Conservation (phyloP, 2,888 invertebrate species). For the Aphidoletes aphidimyza region DNA sequence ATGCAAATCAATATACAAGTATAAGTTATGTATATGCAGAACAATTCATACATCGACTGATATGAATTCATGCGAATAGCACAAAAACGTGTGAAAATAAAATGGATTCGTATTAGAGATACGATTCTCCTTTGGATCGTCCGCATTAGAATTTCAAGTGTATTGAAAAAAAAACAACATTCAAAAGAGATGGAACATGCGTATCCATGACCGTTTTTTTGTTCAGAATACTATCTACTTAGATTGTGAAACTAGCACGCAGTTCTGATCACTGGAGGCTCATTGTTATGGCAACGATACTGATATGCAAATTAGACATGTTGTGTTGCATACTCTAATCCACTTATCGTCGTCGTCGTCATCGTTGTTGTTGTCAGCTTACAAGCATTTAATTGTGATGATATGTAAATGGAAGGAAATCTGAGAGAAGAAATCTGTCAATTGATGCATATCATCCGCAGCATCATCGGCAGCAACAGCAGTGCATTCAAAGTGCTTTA, state of each 20-base stretch:
- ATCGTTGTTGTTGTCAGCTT: not conserved
- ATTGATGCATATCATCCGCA: not conserved
- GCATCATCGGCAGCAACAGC: too few relatives aligned
- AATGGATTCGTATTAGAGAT: too few relatives aligned
- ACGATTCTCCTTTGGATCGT: too few relatives aligned
- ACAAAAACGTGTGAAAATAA: too few relatives aligned
- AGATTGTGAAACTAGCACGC: not conserved
- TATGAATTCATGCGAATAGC: too few relatives aligned
- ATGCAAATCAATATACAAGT: too few relatives aligned
- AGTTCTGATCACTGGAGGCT: not conserved
- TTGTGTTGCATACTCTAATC: slow-evolving; percentile 19
- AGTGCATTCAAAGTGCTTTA: too few relatives aligned
- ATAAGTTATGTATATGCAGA: too few relatives aligned
- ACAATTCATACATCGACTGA: too few relatives aligned
- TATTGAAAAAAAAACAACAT: not conserved
- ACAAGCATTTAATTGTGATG: slow-evolving; percentile 46
- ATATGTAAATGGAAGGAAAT: slow-evolving; percentile 43
- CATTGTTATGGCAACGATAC: not conserved
- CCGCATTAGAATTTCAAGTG: not conserved
- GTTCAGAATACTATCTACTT: not conserved
- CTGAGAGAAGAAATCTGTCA: slow-evolving; percentile 14
- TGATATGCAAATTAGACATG: not conserved
- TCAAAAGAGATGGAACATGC: not conserved
- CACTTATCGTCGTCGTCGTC: not conserved
- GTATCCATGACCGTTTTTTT: not conserved